Conservation (phyloP, 2,888 invertebrate species). For the Allygus modestus region DNA sequence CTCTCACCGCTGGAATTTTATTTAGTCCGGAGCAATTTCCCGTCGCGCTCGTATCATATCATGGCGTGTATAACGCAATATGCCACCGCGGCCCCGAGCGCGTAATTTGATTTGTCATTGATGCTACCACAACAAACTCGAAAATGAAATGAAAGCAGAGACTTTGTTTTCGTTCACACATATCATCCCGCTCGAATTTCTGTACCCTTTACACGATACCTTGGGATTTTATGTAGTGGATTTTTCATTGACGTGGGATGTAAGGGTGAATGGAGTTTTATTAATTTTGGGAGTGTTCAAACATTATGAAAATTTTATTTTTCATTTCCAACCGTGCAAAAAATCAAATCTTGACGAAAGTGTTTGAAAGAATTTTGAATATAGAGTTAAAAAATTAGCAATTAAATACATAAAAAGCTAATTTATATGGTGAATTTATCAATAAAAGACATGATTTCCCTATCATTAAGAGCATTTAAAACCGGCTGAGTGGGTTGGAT, state of each 20-base stretch:
- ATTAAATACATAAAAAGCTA: no score
- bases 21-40: slow-evolving; percentile 35
- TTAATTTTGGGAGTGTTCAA: no score
- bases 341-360: no score
- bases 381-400: no score
- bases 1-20: slow-evolving; percentile 31
- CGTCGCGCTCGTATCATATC: slow-evolving; percentile 7
- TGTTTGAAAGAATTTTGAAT: no score
- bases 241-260: background rate
- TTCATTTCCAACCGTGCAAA: no score
- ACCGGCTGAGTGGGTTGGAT: no score
- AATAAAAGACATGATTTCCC: no score
- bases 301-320: no score
- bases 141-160: slow-evolving; percentile 54
- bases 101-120: slow-evolving; percentile 57
- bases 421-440: no score
- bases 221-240: background rate
- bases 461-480: no score
- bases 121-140: slow-evolving; percentile 48
- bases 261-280: no score
- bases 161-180: slow-evolving; percentile 46
- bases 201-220: slow-evolving; percentile 1
- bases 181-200: background rate
- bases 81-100: slow-evolving; percentile 7
- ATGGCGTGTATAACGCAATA: slow-evolving; percentile 21